Evolutionary conservation across 2,888 invertebrate genomes (phyloP), one percentile per base, ranked within the genome.

Genomic region (Mylabris sibirica): DNA sequence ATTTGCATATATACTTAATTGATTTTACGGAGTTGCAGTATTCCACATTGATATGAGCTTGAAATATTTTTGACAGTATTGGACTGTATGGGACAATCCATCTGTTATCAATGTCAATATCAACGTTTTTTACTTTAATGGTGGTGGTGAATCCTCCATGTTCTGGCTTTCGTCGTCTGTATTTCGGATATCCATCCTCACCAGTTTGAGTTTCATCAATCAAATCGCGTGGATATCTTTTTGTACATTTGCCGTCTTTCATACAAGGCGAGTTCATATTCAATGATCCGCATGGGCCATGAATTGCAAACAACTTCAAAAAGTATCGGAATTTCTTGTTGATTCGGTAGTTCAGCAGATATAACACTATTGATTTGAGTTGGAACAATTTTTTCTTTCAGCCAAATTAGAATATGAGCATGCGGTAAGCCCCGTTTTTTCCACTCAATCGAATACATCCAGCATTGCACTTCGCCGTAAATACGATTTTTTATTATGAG

Each of bases 1-100:
- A 77, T 72, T 83, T 83, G 72, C 80, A 83, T 71, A 84, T 77
- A 69, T 82, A 84, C 77, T 84, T 83, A 26, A 84, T 83, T 11
- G 78, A 73, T 66, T 83, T 82, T 1, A 76, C 75, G 1, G 84
- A 85, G 75, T 77, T 79, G 68, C 85, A 86, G 62, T 60, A 73
- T 65, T 84, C 79, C 44, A 82, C 80, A 68, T 82, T 82, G 30
- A 79, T 77, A 65, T 83, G 82, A 1, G 79, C 76, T 38, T 82
- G 74, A 57, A 70, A 76, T 26, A 71, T 74, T 67, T 74, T 74
- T 4, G 70, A 74, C 22, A 78, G 59, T 11, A 77, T 20, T 14
- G 81, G 82, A 9, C 72, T 78, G 75, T 80, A 81, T 34, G 81
- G 82, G 14, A 84, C 82, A 71, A 84, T 72, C 80, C 79, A 83